A percentile compares a stretch with the other conserved stretches of the same genome.
Conservation (phyloP, 2,113 vertebrate genomes). For the Centropus unirufus region DNA sequence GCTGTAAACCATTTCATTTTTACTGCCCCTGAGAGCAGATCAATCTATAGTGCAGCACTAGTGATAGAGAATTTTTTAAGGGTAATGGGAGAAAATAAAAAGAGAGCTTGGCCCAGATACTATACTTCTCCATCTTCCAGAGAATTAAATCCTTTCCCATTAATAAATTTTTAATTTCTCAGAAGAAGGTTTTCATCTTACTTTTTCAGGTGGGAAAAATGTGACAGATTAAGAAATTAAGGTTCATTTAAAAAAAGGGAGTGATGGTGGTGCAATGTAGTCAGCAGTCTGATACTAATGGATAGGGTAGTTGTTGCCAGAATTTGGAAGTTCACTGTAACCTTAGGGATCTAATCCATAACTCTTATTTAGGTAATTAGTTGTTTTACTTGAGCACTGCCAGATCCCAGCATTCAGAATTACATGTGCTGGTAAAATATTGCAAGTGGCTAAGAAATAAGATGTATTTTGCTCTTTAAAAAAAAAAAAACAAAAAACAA, state of each 20-base stretch:
- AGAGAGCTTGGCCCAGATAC: slow-evolving; percentile 13
- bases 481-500: too few species aligned
- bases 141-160: slow-evolving; percentile 1
- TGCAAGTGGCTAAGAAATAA: background rate
- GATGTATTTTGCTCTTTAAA: background rate
- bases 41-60: background rate
- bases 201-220: background rate
- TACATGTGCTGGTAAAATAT: background rate
- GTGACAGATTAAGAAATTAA: slow-evolving; percentile 31
- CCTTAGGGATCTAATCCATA: slow-evolving; percentile 50
- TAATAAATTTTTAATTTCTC: slow-evolving; percentile 45
- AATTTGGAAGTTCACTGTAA: slow-evolving; percentile 20
- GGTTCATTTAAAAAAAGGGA: background rate
- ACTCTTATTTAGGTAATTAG: slow-evolving; percentile 55
- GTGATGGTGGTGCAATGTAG: background rate
- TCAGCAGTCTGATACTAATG: slow-evolving; percentile 50
- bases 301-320: slow-evolving; percentile 14
- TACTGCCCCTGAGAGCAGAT: slow-evolving; percentile 38
- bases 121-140: background rate
- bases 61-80: slow-evolving; percentile 27
- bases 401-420: slow-evolving; percentile 11
- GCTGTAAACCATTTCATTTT: slow-evolving; percentile 52
- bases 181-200: background rate
- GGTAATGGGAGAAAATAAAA: slow-evolving; percentile 16
- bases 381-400: slow-evolving; percentile 16